phyloP scores from a whole-genome alignment of 1,140 invertebrate genomes.

The Diorhabda elongata region DNA sequence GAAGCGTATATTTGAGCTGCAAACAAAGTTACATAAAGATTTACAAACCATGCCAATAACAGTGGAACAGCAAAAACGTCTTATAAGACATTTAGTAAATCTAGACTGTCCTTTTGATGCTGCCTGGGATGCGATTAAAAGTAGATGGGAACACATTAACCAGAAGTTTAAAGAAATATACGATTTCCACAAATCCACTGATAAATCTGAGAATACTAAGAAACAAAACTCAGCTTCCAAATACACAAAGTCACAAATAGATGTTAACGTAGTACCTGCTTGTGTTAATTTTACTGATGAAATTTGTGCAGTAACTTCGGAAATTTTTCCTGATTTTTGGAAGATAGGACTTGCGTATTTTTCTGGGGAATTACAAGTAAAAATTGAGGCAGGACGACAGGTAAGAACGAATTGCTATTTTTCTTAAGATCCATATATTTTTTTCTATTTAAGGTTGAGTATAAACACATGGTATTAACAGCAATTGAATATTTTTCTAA shows the following conservation, averaged over 20 bases:
- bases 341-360: conserved; percentile 87
- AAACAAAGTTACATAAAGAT: conserved; percentile 74
- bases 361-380: conserved; percentile 72
- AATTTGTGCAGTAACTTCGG: conserved; percentile 63
- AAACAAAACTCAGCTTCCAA: conserved; percentile 34
- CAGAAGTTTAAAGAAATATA: conserved; percentile 60
- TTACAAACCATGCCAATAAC: conserved; percentile 83
- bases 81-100: conserved; percentile 73
- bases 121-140: conserved; percentile 88
- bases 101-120: conserved; percentile 78
- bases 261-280: conserved; percentile 47
- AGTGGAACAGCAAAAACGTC: conserved; percentile 90
- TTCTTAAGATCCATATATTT: neutral
- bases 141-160: conserved; percentile 71
- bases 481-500: conserved; percentile 64
- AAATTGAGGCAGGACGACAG: conserved; percentile 52
- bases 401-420: neutral
- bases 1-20: conserved; percentile 75
- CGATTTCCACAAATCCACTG: conserved; percentile 53
- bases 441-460: conserved; percentile 53
- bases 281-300: conserved; percentile 70
- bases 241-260: conserved; percentile 35
- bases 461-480: conserved; percentile 67
- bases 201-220: conserved; percentile 37
- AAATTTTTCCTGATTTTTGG: conserved; percentile 80